These are phyloP conservation scores for Ceraclea dissimilis DNA, from an alignment of 2,888 invertebrate genomes.

Conservation along the genomic window DNA sequence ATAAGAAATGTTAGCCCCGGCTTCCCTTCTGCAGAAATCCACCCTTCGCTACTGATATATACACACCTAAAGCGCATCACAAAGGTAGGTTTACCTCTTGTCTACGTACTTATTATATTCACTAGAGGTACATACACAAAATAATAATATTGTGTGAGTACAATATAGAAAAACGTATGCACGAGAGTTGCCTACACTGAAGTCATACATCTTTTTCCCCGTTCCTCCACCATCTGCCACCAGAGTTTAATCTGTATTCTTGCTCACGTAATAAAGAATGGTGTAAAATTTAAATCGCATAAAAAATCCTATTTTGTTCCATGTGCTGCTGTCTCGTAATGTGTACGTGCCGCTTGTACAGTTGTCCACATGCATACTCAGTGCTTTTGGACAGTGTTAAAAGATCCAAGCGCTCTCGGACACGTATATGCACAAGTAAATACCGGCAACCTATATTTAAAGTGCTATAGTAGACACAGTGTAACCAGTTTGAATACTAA, in stretches of 20 bases:
- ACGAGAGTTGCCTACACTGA: no score
- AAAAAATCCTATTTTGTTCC: background rate
- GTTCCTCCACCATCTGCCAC: background rate
- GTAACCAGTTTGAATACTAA: background rate
- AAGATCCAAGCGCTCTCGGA: background rate
- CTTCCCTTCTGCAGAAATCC: no score
- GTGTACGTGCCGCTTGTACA: background rate
- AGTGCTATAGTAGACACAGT: background rate
- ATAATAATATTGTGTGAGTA: no score
- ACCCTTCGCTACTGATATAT: no score
- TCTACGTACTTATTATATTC: no score
- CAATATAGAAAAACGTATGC: no score
- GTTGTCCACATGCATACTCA: no score
- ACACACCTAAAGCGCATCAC: no score
- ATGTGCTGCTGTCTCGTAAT: background rate
- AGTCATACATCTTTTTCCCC: background rate
- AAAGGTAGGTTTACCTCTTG: no score
- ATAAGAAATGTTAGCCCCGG: no score
- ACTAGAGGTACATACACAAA: no score
- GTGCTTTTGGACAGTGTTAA: background rate
- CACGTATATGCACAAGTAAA: background rate
- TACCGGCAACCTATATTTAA: background rate
- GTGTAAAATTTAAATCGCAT: background rate
- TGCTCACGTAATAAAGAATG: slow-evolving; percentile 1
- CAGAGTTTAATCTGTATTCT: background rate